Base-by-base conservation (phyloP, 2,113 vertebrate species). In the Ceratotherium simum region DNA sequence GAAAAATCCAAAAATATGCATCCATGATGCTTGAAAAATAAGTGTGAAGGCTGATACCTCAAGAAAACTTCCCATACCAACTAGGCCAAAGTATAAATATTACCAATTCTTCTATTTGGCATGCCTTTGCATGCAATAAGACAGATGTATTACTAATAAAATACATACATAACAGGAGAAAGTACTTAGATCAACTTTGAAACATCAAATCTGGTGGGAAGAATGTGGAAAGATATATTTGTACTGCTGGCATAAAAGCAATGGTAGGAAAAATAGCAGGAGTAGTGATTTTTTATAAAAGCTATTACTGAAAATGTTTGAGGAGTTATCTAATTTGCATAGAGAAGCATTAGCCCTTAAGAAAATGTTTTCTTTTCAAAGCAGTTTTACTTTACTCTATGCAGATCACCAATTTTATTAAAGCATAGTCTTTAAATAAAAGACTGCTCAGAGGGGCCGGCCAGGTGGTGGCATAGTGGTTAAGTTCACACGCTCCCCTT, bases 291-390 rank as follows among this genome's bases (percentile, higher is more conserved):
- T 82, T 62, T 93, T 79, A 82, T 67, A 80, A 94, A 91, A 86
- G 54, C 21, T 36, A 76, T 92, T 86, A 85, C 23, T 80, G 75
- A 96, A 95, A 94, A 62, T 70, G 10, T 85, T 95, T 92, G 79
- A 76, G 6, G 11, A 92, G 36, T 79, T 25, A 62, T 83, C 73
- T 92, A 78, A 83, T 82, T 83, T 95, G 64, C 60, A 86, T 69
- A 94, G 42, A 54, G 1, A 79, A 67, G 23, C 25, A 73, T 83
- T 72, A 82, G 36, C 18, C 67, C 90, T 93, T 93, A 81, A 87
- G 83, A 95, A 96, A 95, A 96, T 75, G 4, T 58, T 82, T 89
- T 78, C 31, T 95, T 94, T 96, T 60, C 76, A 97, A 90, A 90
- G 72, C 18, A 85, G 5, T 70, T 95, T 76, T 51, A 54, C 31